phyloP scores from a whole-genome alignment of 2,797 vertebrate species.

The Mormyrus proboscirostris region DNA sequence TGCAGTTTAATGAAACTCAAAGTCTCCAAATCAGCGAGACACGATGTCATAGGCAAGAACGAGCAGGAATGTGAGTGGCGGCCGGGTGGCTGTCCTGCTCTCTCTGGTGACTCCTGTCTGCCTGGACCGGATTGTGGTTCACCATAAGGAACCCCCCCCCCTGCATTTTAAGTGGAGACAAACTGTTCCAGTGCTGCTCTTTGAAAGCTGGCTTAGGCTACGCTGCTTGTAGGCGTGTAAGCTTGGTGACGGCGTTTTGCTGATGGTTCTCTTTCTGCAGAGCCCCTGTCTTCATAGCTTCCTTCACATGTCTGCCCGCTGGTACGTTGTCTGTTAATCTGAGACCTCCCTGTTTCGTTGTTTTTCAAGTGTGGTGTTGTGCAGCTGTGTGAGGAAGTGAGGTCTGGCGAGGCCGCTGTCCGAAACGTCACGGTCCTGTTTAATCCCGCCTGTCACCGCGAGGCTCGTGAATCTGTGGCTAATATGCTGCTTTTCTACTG shows the following conservation, averaged over 20 bases:
- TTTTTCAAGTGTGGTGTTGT: not conserved
- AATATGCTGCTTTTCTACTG: not conserved
- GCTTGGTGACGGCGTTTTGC: not conserved
- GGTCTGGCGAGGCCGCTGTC: not conserved
- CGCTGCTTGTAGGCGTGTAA: not conserved
- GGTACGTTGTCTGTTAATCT: not conserved
- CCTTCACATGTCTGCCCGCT: not conserved
- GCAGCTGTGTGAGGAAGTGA: not conserved
- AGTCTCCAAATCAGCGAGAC: not conserved
- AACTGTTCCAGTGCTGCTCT: conserved; percentile 17
- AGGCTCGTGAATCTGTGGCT: not conserved
- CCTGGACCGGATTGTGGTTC: not conserved
- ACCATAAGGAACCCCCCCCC: not conserved
- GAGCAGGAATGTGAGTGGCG: not conserved
- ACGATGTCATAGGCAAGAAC: not conserved
- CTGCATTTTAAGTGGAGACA: conserved; percentile 5
- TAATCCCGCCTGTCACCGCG: too few species aligned
- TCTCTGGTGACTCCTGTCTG: not conserved
- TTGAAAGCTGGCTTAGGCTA: not conserved
- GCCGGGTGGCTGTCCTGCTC: not conserved
- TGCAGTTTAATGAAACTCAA: not conserved
- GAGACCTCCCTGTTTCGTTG: not conserved
- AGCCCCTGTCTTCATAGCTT: not conserved
- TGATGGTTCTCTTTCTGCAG: not conserved
- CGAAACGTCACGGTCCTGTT: not conserved